Evolutionary conservation across 2,888 invertebrate species (phyloP).

Genomic region (Lamellibrachia columna): DNA sequence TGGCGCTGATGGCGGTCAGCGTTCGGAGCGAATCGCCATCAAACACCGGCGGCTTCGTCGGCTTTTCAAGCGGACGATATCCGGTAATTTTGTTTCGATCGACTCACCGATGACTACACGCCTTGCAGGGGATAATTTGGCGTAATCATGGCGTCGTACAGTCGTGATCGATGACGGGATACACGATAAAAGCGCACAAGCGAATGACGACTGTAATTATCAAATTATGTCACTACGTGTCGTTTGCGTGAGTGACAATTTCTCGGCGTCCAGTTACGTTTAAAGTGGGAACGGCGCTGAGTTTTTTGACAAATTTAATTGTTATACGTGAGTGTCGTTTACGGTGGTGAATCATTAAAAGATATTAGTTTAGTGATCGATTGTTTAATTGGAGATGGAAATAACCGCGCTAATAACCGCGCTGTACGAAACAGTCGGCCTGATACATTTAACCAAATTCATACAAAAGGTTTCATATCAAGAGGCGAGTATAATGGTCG

Average conservation of each 20-base stretch:
- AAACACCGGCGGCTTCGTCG: not conserved
- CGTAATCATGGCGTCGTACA: not conserved
- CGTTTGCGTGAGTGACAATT: slow-evolving; percentile 5
- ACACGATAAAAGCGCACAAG: not conserved
- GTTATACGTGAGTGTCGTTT: not conserved
- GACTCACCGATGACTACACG: not conserved
- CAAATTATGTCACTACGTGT: not conserved
- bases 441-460: not conserved
- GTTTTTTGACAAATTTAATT: not conserved
- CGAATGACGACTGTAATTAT: not conserved
- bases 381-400: not conserved
- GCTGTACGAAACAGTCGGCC: not conserved
- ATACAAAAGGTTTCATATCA: not conserved
- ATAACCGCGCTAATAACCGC: not conserved
- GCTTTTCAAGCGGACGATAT: slow-evolving; percentile 10
- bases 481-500: not conserved
- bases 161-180: not conserved
- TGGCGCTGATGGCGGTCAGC: not conserved
- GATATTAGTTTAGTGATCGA: not conserved
- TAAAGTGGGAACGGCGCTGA: not conserved
- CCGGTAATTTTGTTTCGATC: slow-evolving; percentile 1
- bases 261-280: not conserved
- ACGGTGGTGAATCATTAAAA: not conserved
- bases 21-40: not conserved
- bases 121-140: not conserved